Base-by-base conservation (phyloP, 2,797 vertebrate genomes). In the Scolopax bukidnonensis region DNA sequence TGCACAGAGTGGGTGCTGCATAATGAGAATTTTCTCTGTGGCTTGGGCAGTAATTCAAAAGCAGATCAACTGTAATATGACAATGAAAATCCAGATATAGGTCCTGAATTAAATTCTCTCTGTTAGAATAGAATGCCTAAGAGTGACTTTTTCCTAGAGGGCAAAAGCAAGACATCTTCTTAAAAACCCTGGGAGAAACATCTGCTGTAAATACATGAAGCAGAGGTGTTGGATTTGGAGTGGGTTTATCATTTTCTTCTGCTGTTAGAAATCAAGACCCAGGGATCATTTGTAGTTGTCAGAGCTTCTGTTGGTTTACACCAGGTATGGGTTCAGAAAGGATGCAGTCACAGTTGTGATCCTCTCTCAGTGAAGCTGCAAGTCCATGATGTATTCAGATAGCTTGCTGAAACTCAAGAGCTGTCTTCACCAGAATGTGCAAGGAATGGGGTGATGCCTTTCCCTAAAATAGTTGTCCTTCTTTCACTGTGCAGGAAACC, bases 391-490 rank as follows among this genome's bases (percentile, higher is more conserved):
- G 32, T 12, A 4, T 36, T 32, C 32, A 56, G 33, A 65, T 7
- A 57, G 10, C 10, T 28, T 1, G 1, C 18, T 50, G 70, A 45
- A 53, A 65, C 65, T 41, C 43, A 2, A 24, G 47, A 36, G 18
- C 12, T 82, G 16, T 27, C 33, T 28, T 12, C 36, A 20, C 4
- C 1, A 1, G 13, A 33, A 14, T 0, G 4, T 28, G 12, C 20
- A 36, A 54, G 38, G 28, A 82, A 11, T 17, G 19, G 54, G 25
- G 6, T 14, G 16, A 33, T 51, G 63, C 77, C 57, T 67, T 64
- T 51, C 20, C 43, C 70, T 64, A n/a, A 61, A 75, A 70, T 11
- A 3, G 18, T 67, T 8, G 0, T 47, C 18, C 32, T 76, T 33
- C 20, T 65, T 56, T 48, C 19, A 20, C 16, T 10, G 15, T 33